A percentile compares a stretch with the other conserved stretches of the same genome.
These are phyloP conservation scores for Pseudomyrmex dendroicus DNA, from an alignment of 1,140 invertebrate species.

Conservation along the genomic window DNA sequence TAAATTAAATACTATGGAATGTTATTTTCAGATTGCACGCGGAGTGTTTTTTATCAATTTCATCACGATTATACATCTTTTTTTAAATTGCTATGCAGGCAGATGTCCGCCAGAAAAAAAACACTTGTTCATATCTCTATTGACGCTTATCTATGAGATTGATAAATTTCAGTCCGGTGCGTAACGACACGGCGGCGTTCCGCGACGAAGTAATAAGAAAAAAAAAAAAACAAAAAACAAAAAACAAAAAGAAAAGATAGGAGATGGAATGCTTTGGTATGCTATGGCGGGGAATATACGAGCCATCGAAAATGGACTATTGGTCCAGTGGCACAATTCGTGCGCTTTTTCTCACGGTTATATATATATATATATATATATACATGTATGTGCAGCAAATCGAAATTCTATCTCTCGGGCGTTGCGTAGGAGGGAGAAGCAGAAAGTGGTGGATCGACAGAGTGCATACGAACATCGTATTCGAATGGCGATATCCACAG, in stretches of 20 bases:
- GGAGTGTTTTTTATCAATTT: not conserved
- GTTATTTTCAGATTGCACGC: slow-evolving; percentile 6
- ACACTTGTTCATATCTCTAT: slow-evolving; percentile 25
- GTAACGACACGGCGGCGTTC: slow-evolving; percentile 21
- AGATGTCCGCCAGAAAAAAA: slow-evolving; percentile 12
- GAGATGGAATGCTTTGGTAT: not conserved
- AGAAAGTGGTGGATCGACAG: slow-evolving; percentile 55
- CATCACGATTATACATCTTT: not conserved
- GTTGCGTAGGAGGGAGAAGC: slow-evolving; percentile 61
- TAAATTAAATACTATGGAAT: slow-evolving; percentile 33
- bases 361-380: slow-evolving; percentile 39
- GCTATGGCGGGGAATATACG: slow-evolving; percentile 1
- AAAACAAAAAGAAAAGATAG: not conserved
- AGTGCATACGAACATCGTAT: slow-evolving; percentile 65
- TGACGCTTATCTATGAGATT: slow-evolving; percentile 34
- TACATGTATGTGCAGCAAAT: slow-evolving; percentile 63
- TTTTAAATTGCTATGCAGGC: slow-evolving; percentile 21
- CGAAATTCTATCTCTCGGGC: slow-evolving; percentile 69
- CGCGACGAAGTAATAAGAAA: slow-evolving; percentile 11
- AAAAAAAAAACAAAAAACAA: not conserved
- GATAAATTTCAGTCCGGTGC: slow-evolving; percentile 43
- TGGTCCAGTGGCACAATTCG: slow-evolving; percentile 72
- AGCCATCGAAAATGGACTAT: slow-evolving; percentile 61
- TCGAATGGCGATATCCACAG: slow-evolving; percentile 62
- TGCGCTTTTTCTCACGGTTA: slow-evolving; percentile 64